Evolutionary conservation across 1,140 invertebrate genomes (phyloP), one percentile per base, ranked within the genome.

Genomic region (Neoseiulus cucumeris): DNA sequence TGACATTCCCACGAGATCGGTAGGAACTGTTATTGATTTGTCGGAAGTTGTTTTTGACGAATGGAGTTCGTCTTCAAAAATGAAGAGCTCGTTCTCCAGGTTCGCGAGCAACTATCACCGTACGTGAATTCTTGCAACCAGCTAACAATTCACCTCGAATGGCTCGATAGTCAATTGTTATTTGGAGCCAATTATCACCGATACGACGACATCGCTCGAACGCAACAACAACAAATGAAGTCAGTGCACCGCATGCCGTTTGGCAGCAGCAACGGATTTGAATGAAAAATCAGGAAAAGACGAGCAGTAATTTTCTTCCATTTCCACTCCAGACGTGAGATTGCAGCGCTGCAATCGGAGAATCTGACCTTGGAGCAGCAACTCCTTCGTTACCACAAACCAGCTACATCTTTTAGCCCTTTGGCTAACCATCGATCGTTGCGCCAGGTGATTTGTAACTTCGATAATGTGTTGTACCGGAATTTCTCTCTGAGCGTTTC

Each of bases 201-300:
- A 71, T 87, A 89, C 73, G 88, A 91, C 74, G 87, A 90, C 74
- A 83, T 90, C 28, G 84, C 82, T 67, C 79, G 87, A 66, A 78
- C 87, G 64, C 88, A 91, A 74, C 87, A 87, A 74, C 85, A 87
- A 72, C 87, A 91, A 75, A 90, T 90, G 87, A 84, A 85, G 83
- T 83, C 76, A 78, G 75, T 18, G 18, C 18, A 42, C 20, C 25
- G 66, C n/a, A 66, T 30, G 45, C 55, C 33, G 42, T 59, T 14
- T 17, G 9, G n/a, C 28, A 42, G 39, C 28, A 42, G 17, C 39
- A 4, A 9, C 33, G 4, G 4, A 9, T 9, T 6, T 39, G 4
- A 4, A 39, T 39, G 33, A 39, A 6, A 9, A 39, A 4, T 9
- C 4, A 4, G 33, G 4, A 4, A 39, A 9, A 4, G 33, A 39